phyloP scores from a whole-genome alignment of 2,888 invertebrate genomes.

The Cotesia congregata region DNA sequence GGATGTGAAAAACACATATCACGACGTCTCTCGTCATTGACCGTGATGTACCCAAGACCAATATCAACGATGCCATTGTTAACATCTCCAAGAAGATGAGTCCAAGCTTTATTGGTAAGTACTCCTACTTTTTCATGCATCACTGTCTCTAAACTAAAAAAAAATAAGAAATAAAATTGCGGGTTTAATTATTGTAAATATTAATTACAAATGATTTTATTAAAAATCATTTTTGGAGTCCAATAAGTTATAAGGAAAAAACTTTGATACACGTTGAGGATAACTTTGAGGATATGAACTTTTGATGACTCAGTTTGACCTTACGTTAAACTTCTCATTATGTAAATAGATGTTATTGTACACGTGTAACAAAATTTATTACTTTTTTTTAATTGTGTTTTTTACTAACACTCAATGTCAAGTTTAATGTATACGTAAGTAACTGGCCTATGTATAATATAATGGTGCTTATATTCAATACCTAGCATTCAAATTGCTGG shows the following conservation, averaged over 20 bases:
- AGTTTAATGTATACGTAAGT: neutral
- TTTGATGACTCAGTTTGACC: slow-evolving; percentile 32
- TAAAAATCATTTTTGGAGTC: slow-evolving; percentile 22
- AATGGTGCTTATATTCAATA: slow-evolving; percentile 49
- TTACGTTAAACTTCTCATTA: slow-evolving; percentile 10
- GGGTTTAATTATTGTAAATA: neutral
- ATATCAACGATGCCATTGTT: slow-evolving; percentile 74
- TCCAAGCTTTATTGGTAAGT: slow-evolving; percentile 74
- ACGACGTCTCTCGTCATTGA: slow-evolving; percentile 71
- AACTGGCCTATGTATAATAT: neutral
- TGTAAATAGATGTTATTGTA: slow-evolving; percentile 6
- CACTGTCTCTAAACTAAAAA: slow-evolving; percentile 56
- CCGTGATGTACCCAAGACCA: slow-evolving; percentile 75
- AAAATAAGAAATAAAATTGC: neutral
- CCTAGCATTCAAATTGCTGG: slow-evolving; percentile 73
- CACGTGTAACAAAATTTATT: neutral
- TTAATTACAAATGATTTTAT: neutral
- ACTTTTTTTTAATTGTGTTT: neutral
- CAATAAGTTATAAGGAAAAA: slow-evolving; percentile 3
- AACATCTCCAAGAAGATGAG: slow-evolving; percentile 75
- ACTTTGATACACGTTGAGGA: neutral
- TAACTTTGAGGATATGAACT: slow-evolving; percentile 15
- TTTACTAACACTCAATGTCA: neutral
- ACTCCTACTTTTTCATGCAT: slow-evolving; percentile 66
- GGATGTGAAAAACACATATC: slow-evolving; percentile 77